Evolutionary conservation across 2,797 vertebrate genomes (phyloP), one percentile per base, ranked within the genome.

Genomic region (Acanthornis magna): DNA sequence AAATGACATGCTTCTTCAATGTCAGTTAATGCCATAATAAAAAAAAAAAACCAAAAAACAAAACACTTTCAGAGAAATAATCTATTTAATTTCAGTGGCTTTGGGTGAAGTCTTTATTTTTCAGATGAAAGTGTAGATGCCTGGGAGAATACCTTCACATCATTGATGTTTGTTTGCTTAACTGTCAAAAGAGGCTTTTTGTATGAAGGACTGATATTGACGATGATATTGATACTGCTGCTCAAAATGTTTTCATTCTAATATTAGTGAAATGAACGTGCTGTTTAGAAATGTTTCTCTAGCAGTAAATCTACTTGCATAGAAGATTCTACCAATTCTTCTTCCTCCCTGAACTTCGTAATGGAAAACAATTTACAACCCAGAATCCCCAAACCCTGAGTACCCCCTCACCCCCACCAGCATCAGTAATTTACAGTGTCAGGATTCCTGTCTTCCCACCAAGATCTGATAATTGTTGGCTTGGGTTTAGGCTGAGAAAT

Each of bases 331-430:
- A 16, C 7, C 54, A 79, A 22, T 13, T 45, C 13, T 55, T 57
- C 9, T 32, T 68, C 9, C 16, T 77, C 9, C 15, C 11, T 50
- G 5, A 55, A 72, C 29, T 68, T 51, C 17, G 10, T 58, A 1
- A 15, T 48, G 25, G 62, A 76, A 75, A 72, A 1, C 5, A 23
- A 12, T 62, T 89, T 80, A 32, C 5, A 15, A 4, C 40, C 11
- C 36, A 71, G 53, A 63, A 51, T 60, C 26, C 11, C 9, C 12
- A 40, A 2, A 68, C 19, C 7, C 23, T 34, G 71, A 76, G 20
- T 13, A 15, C 2, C 0, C 4, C 10, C 12, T 53, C 3, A 2
- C 5, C 4, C 21, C 4, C 3, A 23, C 12, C 38, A 32, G 3
- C 16, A 19, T 51, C 63, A 75, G 13, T 32, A 73, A 67, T 76